Base-by-base conservation (phyloP, 2,888 invertebrate genomes). In the Leuctra nigra region DNA sequence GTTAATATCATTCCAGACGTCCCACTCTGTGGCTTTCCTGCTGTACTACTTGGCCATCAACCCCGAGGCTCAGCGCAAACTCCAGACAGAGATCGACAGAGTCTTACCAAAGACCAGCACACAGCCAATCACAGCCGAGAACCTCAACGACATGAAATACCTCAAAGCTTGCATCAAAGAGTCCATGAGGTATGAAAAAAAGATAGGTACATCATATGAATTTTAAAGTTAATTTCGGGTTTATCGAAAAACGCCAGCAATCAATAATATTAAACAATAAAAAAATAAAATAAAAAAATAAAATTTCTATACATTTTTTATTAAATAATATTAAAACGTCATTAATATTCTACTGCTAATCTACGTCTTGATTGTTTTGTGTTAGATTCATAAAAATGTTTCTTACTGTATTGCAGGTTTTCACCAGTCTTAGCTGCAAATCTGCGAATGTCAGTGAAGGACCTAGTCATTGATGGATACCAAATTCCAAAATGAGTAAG, bases 401-500 rank as follows among this genome's bases (percentile, higher is more conserved):
- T n/a, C n/a, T n/a, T n/a, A n/a, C n/a, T n/a, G n/a, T n/a, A n/a
- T n/a, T n/a, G n/a, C 56, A 63, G 61, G 64, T 61, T 82, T n/a
- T 75, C 77, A 64, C 82, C 84, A 0, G 77, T 83, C 1, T 76
- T 77, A 0, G 68, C 77, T n/a, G 84, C 79, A 0, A 80, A 77
- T 60, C 63, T 78, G 9, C 74, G 85, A 57, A 69, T 69, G 55
- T 72, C 79, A 48, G 68, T 69, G 0, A 74, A 75, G 35, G 80
- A 84, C 58, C 73, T 81, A 4, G 74, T 78, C 11, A 65, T 87
- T 0, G 72, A 77, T n/a, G 84, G 81, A 6, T 87, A 83, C 65
- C 68, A 69, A 57, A 73, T 86, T 65, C 84, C 84, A 0, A 75
- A 77, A 68, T 75, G 75, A 38, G 82, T 82, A 71, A 72, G 73